Evolutionary conservation across 2,888 invertebrate species (phyloP), one percentile per base, ranked within the genome.

Genomic region (Metalampra italica): DNA sequence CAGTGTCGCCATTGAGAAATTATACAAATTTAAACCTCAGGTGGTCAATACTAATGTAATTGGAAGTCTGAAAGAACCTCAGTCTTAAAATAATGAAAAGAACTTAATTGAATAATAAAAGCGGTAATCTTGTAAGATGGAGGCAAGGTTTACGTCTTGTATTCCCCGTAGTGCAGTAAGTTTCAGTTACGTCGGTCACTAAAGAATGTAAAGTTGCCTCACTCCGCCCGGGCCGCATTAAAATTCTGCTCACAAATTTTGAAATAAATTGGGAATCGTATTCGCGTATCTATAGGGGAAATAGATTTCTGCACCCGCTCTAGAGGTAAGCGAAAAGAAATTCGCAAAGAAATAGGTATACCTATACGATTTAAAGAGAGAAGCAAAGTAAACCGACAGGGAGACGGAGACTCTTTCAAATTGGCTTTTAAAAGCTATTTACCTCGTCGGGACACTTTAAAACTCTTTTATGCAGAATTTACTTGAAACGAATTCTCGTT

Each of bases 281-380:
- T 78, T 73, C 75, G 68, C 74, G 72, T 64, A 62, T 68, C 71
- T 62, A 67, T 70, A 64, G 68, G n/a, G 65, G 62, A 73, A 77
- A 78, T 81, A 77, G 78, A 79, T 79, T 78, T 78, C 69, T 68
- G 72, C 74, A 67, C 67, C 65, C 67, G 61, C 50, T n/a, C n/a
- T 61, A 66, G 65, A 64, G 66, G 59, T 68, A 55, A 63, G 61
- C 59, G 54, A 60, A 65, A 67, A 64, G 63, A 63, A 64, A 64
- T 60, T 70, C 60, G 54, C 59, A 65, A 72, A 59, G 54, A 53
- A 71, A 70, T 70, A 74, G 71, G 67, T 22, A n/a, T n/a, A n/a
- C n/a, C n/a, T n/a, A n/a, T n/a, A n/a, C n/a, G n/a, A 69, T 69
- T 75, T 66, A 51, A 62, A 61, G 59, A 58, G 40, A 50, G n/a